Evolutionary conservation across 1,140 invertebrate species (phyloP).

Genomic region (Uloborus diversus): DNA sequence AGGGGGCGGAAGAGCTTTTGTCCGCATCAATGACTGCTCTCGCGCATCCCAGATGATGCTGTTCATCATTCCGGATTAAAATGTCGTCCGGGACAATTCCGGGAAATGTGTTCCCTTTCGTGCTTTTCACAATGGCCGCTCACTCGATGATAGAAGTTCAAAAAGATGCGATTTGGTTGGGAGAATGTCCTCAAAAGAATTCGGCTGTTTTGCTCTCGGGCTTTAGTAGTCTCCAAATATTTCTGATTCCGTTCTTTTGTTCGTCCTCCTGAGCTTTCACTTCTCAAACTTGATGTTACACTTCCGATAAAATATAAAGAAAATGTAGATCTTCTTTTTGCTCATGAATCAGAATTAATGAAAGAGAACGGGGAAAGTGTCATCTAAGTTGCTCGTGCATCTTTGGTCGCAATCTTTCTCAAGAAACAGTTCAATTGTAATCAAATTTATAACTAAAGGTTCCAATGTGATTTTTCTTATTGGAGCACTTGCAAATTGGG

Average conservation of each 20-base stretch:
- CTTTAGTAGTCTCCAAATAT: conserved; percentile 51
- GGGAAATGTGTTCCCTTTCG: conserved; percentile 45
- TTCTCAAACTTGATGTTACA: neutral
- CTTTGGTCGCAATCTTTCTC: too few relatives aligned
- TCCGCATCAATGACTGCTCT: conserved; percentile 44
- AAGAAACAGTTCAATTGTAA: too few relatives aligned
- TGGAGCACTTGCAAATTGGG: too few relatives aligned
- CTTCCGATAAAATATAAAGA: neutral
- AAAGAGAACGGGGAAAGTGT: too few relatives aligned
- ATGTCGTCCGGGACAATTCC: conserved; percentile 53
- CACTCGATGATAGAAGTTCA: conserved; percentile 38
- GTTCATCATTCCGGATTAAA: conserved; percentile 55
- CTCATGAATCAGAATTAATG: too few relatives aligned
- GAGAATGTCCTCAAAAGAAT: neutral
- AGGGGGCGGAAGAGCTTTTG: conserved; percentile 31
- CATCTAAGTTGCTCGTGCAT: too few relatives aligned
- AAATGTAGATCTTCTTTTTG: neutral
- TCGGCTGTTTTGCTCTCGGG: conserved; percentile 19
- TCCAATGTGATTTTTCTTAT: too few relatives aligned
- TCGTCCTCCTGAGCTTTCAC: neutral
- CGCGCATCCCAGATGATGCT: conserved; percentile 39
- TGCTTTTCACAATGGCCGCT: conserved; percentile 17
- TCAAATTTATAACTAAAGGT: too few relatives aligned
- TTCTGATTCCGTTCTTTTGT: conserved; percentile 53
- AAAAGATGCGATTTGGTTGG: conserved; percentile 25